Base-by-base conservation (phyloP, 2,113 vertebrate species). In the Picathartes gymnocephalus region DNA sequence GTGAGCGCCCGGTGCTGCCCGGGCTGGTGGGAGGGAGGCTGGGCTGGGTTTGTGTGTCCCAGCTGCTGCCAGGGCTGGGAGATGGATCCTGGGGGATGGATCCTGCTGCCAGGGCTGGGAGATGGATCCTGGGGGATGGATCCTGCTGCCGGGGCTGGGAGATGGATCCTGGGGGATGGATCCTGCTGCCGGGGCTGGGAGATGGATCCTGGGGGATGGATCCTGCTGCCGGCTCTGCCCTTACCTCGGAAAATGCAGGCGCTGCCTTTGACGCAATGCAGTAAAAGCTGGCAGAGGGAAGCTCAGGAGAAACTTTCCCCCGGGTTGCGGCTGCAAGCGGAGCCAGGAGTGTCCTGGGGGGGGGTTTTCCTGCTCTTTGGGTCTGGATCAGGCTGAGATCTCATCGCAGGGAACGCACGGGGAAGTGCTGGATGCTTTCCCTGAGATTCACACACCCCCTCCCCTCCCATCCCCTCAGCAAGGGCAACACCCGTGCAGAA, bases 201-300 rank as follows among this genome's bases (percentile, higher is more conserved):
- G 44, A 44, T n/a, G n/a, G n/a, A n/a, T n/a, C n/a, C n/a, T n/a
- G n/a, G n/a, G n/a, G 81, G 48, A 15, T 16, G 71, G 56, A 72
- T 84, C 68, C 50, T 27, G 30, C 74, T 24, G 77, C 62, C 60
- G 27, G 14, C 22, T 0, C 51, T 53, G 3, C 20, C 21, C n/a
- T 48, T 7, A 66, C 91, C 83, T 90, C 15, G 65, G 58, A 5
- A 17, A 40, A 68, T 3, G 33, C 47, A 4, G 80, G 90, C 57
- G 68, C 87, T 71, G 1, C 1, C 82, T 97, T 97, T 97, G 95
- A 97, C 90, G 95, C 97, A 97, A 92, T 97, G 97, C 96, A 97
- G 96, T 39, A 96, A 90, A 86, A 85, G 64, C 93, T 71, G 78
- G 86, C 81, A 82, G 30, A 78, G 85, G 54, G 89, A 91, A 57